Conservation (phyloP, 1,140 invertebrate species). For the Cherax destructor region DNA sequence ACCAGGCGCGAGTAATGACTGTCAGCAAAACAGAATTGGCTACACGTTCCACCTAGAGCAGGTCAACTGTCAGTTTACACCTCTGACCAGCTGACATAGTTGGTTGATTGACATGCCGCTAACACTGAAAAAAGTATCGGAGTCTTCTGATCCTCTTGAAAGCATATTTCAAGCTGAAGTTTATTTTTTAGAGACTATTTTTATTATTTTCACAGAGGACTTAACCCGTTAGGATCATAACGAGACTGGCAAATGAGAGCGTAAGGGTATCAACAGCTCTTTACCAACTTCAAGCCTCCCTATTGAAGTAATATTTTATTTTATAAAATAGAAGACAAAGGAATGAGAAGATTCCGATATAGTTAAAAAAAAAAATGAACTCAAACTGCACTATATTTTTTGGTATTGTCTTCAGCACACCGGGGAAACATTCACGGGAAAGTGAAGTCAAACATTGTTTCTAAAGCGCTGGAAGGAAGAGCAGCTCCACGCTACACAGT, state of each 20-base stretch:
- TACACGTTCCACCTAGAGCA: neutral
- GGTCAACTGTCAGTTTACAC: neutral
- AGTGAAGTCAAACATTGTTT: neutral
- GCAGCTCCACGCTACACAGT: neutral
- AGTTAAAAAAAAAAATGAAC: neutral
- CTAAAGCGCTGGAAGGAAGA: neutral
- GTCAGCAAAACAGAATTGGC: neutral
- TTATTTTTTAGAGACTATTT: no score
- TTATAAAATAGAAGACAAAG: neutral
- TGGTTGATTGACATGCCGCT: neutral
- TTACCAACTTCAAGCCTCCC: no score
- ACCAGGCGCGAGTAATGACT: neutral
- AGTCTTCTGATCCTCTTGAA: neutral
- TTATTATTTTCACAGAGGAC: no score
- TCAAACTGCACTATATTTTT: neutral
- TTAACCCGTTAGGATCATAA: no score
- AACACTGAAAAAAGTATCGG: neutral
- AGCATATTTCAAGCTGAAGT: neutral
- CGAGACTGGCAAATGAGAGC: no score
- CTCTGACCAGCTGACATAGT: no score
- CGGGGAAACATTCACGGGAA: neutral
- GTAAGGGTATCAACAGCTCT: no score
- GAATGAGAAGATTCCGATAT: neutral
- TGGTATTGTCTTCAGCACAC: neutral
- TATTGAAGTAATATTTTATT: no score